Evolutionary conservation across 2,888 invertebrate species (phyloP), one percentile per base, ranked within the genome.

Genomic region (Rhopalosiphum nymphaeae): DNA sequence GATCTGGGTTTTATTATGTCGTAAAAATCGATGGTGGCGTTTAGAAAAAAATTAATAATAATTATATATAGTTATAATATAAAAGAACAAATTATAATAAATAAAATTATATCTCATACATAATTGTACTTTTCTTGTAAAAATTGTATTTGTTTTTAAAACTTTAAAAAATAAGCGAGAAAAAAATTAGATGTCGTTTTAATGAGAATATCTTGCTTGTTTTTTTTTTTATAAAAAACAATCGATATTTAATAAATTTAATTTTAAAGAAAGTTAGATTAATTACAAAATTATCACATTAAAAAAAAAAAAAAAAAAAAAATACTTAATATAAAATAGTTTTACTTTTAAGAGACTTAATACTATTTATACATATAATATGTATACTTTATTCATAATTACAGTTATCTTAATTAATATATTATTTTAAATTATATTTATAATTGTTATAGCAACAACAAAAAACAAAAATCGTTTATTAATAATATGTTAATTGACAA

Each of bases 71-170:
- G 4, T 13, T 67, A 46, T 67, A 90, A 25, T 67, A 67, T 90
- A 67, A 90, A 90, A 21, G 49, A 67, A 90, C 29, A 67, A 90
- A 67, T 46, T 46, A 67, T 42, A 67, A 67, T 67, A 90, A 90
- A 90, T 90, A n/a, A 36, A 90, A 67, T 49, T 46, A 25, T 90
- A 36, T 67, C 49, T 90, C 11, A 25, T 67, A n/a, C 16, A n/a
- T 67, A 88, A 49, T 10, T 53, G 25, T 53, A 46, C n/a, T 67
- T 49, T 49, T 49, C 29, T 88, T 25, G 21, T 88, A 10, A 53
- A 88, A 29, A 67, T 67, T 67, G 1, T 90, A 11, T 67, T 90
- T 26, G 11, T 49, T 67, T 46, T 67, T 25, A 46, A 90, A 61
- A 49, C 67, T 11, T 26, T 21, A 21, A 16, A n/a, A 67, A 36